A percentile compares a stretch with the other conserved stretches of the same genome.
phyloP scores from a whole-genome alignment of 2,113 vertebrate species.

The Nipponia nippon region DNA sequence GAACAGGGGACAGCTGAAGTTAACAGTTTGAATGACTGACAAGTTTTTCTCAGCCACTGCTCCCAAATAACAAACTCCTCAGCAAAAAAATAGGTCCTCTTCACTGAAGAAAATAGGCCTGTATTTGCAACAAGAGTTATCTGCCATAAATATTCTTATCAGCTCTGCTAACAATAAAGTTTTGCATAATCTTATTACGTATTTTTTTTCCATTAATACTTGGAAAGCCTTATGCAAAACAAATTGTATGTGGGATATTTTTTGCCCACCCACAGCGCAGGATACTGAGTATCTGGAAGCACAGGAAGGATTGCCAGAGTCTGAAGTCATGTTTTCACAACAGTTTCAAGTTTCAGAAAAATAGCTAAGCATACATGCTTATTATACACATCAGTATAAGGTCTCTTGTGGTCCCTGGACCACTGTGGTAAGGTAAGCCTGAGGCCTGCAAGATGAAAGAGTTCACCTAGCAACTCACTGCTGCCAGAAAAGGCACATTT shows the following conservation, averaged over 20 bases:
- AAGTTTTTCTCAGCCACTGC: neutral
- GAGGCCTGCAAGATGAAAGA: neutral
- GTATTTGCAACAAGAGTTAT: neutral
- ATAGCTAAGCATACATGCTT: neutral
- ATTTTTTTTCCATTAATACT: neutral
- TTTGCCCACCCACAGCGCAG: neutral
- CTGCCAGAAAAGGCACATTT: neutral
- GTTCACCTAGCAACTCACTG: neutral
- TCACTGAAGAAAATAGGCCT: neutral
- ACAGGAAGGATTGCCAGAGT: neutral
- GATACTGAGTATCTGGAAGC: neutral
- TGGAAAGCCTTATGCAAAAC: neutral
- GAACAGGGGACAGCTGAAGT: neutral
- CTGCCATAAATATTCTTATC: neutral
- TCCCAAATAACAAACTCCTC: neutral
- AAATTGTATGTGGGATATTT: neutral
- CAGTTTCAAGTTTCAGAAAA: slow-evolving; percentile 50
- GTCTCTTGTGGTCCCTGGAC: neutral
- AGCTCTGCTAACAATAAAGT: neutral
- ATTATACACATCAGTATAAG: neutral
- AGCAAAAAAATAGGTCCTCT: neutral
- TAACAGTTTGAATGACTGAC: neutral
- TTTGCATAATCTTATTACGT: neutral
- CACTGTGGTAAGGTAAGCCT: neutral
- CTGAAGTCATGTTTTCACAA: slow-evolving; percentile 26